Conservation (phyloP, 2,113 vertebrate genomes). For the Sphaerodactylus townsendi region DNA sequence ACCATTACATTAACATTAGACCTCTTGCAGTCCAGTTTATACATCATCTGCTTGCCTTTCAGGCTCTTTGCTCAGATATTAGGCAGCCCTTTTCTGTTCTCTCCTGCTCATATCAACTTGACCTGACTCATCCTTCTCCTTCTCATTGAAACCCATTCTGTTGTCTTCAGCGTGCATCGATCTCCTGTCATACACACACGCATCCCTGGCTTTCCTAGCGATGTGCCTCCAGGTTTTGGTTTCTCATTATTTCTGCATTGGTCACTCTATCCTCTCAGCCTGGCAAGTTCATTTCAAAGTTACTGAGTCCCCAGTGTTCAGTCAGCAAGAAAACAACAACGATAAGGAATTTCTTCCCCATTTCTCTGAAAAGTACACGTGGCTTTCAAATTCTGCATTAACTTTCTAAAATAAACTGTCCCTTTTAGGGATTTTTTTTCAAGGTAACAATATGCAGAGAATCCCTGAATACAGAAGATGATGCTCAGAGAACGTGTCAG, state of each 20-base stretch:
- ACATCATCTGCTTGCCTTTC: not conserved
- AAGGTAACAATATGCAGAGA: not conserved
- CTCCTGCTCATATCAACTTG: conserved; percentile 2
- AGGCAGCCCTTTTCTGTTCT: conserved; percentile 13
- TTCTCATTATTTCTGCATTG: conserved; percentile 61
- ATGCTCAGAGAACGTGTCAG: not conserved
- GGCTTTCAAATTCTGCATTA: conserved; percentile 1
- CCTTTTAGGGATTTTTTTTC: not conserved
- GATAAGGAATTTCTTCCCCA: conserved; percentile 25
- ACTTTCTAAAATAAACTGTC: not conserved
- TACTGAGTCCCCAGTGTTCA: conserved; percentile 33
- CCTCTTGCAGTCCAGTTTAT: not conserved
- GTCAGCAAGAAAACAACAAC: conserved; percentile 11
- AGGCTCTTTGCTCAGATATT: not conserved
- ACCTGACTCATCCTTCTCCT: conserved; percentile 28
- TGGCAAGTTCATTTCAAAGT: conserved; percentile 65
- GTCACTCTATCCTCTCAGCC: conserved; percentile 50
- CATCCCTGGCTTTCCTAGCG: conserved; percentile 34
- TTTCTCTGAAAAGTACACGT: conserved; percentile 3
- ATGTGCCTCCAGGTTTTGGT: conserved; percentile 57
- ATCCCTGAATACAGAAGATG: conserved; percentile 11
- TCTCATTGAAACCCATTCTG: conserved; percentile 47
- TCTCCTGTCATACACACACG: conserved; percentile 58
- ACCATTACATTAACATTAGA: not conserved
- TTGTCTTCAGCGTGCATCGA: conserved; percentile 53